phyloP scores from a whole-genome alignment of 2,888 invertebrate species.

The Ectropis crepuscularia region DNA sequence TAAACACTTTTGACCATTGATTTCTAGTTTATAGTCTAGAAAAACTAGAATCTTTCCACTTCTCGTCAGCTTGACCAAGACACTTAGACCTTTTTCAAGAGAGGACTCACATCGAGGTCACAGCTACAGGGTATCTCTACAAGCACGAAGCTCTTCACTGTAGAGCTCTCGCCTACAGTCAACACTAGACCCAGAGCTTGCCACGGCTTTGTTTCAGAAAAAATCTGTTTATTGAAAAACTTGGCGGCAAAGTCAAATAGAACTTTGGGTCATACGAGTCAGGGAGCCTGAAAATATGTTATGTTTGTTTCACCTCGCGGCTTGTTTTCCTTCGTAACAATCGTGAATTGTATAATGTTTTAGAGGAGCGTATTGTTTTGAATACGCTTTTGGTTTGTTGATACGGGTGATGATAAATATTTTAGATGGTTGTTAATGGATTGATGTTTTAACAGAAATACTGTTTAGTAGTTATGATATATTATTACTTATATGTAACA shows the following conservation, averaged over 20 bases:
- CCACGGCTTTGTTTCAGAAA: slow-evolving; percentile 32
- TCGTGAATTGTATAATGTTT: slow-evolving; percentile 17
- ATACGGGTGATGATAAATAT: background rate
- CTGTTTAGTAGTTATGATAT: background rate
- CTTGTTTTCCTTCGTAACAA: slow-evolving; percentile 20
- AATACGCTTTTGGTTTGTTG: slow-evolving; percentile 5
- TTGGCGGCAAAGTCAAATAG: slow-evolving; percentile 31
- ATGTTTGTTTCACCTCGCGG: slow-evolving; percentile 19
- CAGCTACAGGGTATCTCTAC: slow-evolving; percentile 25
- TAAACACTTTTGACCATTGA: too few species aligned
- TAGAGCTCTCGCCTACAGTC: slow-evolving; percentile 37
- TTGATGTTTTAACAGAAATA: slow-evolving; percentile 3
- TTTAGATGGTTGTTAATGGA: slow-evolving; percentile 7
- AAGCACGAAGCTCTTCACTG: slow-evolving; percentile 26
- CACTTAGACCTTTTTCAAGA: slow-evolving; percentile 14
- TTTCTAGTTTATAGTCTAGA: too few species aligned
- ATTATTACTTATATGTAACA: too few species aligned
- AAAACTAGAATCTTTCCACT: too few species aligned
- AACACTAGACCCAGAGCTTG: slow-evolving; percentile 38
- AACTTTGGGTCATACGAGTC: slow-evolving; percentile 12
- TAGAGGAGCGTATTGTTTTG: slow-evolving; percentile 8
- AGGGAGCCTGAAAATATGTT: slow-evolving; percentile 10
- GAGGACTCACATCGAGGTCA: slow-evolving; percentile 33
- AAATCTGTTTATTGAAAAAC: slow-evolving; percentile 43
- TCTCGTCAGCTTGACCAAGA: background rate